Percentiles rank a stretch among this genome's conserved stretches.
phyloP scores from a whole-genome alignment of 53 echinoderm and acorn worm species.

The Holothuria leucospilota region DNA sequence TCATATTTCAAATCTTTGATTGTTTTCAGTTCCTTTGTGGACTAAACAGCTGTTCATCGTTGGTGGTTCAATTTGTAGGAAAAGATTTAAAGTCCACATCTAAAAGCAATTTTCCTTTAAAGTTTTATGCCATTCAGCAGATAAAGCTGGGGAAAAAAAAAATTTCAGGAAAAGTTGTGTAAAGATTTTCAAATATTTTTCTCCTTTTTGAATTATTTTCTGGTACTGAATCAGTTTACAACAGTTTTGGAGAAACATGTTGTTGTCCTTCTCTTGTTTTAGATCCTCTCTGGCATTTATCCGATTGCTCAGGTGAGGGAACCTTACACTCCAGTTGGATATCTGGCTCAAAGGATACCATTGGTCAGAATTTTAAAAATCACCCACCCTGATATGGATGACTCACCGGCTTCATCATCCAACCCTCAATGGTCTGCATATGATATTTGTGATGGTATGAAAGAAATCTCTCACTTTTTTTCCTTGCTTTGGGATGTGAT shows the following conservation, averaged over 20 bases:
- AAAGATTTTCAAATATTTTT: no score
- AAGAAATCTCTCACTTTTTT: not conserved
- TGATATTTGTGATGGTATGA: constrained; percentile 96
- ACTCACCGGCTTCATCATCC: constrained; percentile 11
- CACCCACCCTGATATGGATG: constrained; percentile 80
- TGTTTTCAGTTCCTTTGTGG: no score
- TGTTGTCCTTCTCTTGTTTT: not conserved
- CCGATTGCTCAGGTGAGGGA: constrained; percentile 96
- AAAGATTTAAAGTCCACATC: no score
- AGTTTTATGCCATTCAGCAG: no score
- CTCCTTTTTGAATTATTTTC: not conserved
- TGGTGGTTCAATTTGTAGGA: no score
- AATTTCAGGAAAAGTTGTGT: no score
- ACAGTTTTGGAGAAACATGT: no score
- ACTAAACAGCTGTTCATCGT: no score
- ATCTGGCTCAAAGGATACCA: constrained; percentile 92
- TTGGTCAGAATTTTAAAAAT: constrained; percentile 82
- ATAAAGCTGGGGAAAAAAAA: no score
- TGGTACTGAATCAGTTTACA: not conserved
- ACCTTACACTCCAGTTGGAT: constrained; percentile 96
- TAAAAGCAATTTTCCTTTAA: no score
- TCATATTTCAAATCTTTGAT: no score
- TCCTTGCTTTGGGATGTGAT: no score
- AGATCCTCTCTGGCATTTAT: constrained; percentile 96
- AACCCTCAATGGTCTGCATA: constrained; percentile 85